Evolutionary conservation across 2,113 vertebrate species (phyloP), one percentile per base, ranked within the genome.

Genomic region (Dascyllus trimaculatus): DNA sequence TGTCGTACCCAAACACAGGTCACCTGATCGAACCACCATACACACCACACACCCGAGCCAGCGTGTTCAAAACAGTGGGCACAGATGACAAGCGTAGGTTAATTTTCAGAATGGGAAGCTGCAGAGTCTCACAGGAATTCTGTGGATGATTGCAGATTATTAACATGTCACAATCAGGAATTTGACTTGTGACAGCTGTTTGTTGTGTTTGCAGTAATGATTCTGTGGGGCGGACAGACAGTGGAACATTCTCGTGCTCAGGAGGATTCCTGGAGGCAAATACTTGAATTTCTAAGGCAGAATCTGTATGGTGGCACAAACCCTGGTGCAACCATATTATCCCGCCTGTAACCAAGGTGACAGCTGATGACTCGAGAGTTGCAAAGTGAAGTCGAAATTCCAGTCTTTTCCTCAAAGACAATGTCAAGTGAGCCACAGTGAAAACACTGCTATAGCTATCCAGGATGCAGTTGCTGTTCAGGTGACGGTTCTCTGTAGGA

Each of bases 11-110:
- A 0, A 49, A 84, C 6, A 1, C 95, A 0, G 94, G 94, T n/a
- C 95, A 95, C 74, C 85, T 95, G 35, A 94, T 95, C 0, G 94
- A 95, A 52, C 91, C 92, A 5, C 95, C 95, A 0, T 95, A 94
- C 81, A 85, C 76, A 0, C 92, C 93, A 0, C 93, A 93, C 18
- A 1, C 10, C 25, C 35, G 81, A 19, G 53, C 24, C 58, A 92
- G 89, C 64, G 26, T 17, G 21, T 90, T 91, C 45, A 80, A 25
- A 7, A 43, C 13, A 14, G 0, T 15, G 0, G 0, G 4, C 2
- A 0, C 4, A 2, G 18, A 2, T 6, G 0, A 51, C 11, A 90
- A 66, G 60, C 1, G 93, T 94, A 58, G 1, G 76, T 57, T 43
- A 13, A 43, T 13, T 14, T 43, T 43, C 13, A 43, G 11, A 43